phyloP scores from a whole-genome alignment of 1,140 invertebrate species.

The Acromyrmex charruanus region DNA sequence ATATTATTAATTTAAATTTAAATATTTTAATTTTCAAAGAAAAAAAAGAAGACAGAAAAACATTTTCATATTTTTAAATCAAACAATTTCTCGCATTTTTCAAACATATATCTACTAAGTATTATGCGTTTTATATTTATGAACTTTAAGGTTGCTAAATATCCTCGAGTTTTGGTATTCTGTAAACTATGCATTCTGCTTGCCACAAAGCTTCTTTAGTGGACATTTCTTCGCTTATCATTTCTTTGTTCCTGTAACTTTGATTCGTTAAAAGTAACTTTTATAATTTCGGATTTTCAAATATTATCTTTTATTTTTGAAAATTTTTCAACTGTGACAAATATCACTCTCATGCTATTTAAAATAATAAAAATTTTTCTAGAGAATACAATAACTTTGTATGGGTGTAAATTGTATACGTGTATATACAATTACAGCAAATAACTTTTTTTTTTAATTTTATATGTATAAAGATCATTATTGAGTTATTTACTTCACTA shows the following conservation, averaged over 20 bases:
- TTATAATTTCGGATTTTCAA: conserved; percentile 4
- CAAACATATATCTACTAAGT: background rate
- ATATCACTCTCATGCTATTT: background rate
- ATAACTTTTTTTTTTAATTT: background rate
- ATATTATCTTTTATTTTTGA: conserved; percentile 8
- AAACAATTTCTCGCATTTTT: background rate
- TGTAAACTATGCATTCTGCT: background rate
- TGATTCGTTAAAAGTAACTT: conserved; percentile 9
- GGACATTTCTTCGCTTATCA: background rate
- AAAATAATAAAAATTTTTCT: background rate
- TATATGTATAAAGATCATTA: background rate
- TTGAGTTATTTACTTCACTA: background rate
- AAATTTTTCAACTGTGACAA: conserved; percentile 20
- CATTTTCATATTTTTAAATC: background rate
- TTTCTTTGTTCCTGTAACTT: background rate
- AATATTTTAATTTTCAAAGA: background rate
- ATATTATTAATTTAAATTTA: background rate
- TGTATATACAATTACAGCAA: background rate
- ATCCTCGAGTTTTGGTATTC: background rate
- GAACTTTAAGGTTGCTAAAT: background rate
- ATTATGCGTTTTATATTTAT: background rate
- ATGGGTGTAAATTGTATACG: no score
- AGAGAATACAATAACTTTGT: background rate
- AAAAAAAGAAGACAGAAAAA: background rate
- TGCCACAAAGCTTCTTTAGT: conserved; percentile 3